A percentile compares a stretch with the other conserved stretches of the same genome.
Conservation (phyloP, 2,113 vertebrate genomes). For the Triplophysa dalaica region DNA sequence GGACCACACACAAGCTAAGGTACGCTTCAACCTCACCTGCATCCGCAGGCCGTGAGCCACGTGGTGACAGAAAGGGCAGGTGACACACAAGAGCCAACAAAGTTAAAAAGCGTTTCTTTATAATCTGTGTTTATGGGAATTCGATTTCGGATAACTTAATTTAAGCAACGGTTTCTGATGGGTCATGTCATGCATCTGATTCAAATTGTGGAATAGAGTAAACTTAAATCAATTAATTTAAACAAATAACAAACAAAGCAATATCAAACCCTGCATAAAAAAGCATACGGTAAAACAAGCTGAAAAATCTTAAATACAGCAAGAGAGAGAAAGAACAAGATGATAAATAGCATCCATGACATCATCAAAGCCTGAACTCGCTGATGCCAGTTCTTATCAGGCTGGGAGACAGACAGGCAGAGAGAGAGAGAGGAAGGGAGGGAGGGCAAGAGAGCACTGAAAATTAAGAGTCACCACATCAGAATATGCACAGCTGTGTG, state of each 20-base stretch:
- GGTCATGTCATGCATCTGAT: constrained; percentile 28
- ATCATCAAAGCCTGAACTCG: constrained; percentile 37
- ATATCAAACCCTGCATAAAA: constrained; percentile 46
- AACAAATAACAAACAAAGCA: neutral
- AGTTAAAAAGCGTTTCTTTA: neutral
- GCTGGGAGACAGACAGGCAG: constrained; percentile 27
- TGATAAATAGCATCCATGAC: constrained; percentile 31
- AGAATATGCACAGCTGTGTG: constrained; percentile 32
- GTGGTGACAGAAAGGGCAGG: constrained; percentile 5
- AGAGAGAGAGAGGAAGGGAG: neutral
- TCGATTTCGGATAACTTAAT: neutral
- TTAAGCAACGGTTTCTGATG: neutral
- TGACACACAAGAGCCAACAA: constrained; percentile 9
- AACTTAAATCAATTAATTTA: constrained; percentile 24
- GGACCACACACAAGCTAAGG: constrained; percentile 49
- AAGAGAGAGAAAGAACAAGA: constrained; percentile 5
- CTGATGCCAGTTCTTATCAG: constrained; percentile 40
- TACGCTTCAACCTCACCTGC: constrained; percentile 40
- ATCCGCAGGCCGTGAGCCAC: neutral
- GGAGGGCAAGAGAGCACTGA: constrained; percentile 1
- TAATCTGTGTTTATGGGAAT: neutral
- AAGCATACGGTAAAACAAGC: constrained; percentile 48
- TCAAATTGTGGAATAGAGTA: constrained; percentile 14
- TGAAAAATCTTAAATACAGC: constrained; percentile 31
- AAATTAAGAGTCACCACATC: constrained; percentile 42